Evolutionary conservation across 2,888 invertebrate genomes (phyloP).

Genomic region (Thera britannica): DNA sequence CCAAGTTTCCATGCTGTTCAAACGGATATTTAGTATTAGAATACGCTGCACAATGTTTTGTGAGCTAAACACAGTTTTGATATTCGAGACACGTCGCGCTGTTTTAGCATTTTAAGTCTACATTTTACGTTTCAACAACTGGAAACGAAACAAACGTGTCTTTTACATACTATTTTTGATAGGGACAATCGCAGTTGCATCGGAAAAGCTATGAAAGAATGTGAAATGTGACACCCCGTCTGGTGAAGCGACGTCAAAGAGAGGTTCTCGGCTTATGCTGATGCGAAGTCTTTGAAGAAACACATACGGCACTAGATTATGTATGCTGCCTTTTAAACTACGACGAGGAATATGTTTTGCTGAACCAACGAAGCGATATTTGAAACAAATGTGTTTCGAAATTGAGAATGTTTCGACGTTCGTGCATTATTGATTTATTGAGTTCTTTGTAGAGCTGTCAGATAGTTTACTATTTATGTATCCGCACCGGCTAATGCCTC

Average conservation of each 20-base stretch:
- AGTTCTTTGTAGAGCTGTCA: constrained; percentile 42
- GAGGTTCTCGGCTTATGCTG: constrained; percentile 64
- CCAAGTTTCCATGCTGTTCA: constrained; percentile 35
- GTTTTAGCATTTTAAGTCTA: constrained; percentile 33
- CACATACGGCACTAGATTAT: constrained; percentile 59
- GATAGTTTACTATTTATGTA: constrained; percentile 43
- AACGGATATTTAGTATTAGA: constrained; percentile 37
- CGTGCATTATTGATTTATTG: constrained; percentile 44
- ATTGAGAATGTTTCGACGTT: constrained; percentile 40
- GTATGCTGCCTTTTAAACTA: constrained; percentile 60
- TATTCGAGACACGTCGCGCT: constrained; percentile 30
- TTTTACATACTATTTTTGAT: constrained; percentile 56
- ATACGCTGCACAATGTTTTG: constrained; percentile 32
- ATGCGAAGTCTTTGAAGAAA: constrained; percentile 67
- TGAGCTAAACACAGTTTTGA: constrained; percentile 34
- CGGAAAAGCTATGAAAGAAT: constrained; percentile 54
- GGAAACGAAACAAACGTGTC: constrained; percentile 49
- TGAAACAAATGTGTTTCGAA: constrained; percentile 41
- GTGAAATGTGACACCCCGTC: constrained; percentile 63
- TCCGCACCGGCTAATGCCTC: constrained; percentile 39
- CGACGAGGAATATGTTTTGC: constrained; percentile 53
- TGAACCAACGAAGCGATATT: constrained; percentile 41
- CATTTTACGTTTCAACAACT: constrained; percentile 48
- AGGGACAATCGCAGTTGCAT: constrained; percentile 54
- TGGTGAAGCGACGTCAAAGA: constrained; percentile 61